Conservation (phyloP, 2,797 vertebrate species). For the Sandelia bainsii region DNA sequence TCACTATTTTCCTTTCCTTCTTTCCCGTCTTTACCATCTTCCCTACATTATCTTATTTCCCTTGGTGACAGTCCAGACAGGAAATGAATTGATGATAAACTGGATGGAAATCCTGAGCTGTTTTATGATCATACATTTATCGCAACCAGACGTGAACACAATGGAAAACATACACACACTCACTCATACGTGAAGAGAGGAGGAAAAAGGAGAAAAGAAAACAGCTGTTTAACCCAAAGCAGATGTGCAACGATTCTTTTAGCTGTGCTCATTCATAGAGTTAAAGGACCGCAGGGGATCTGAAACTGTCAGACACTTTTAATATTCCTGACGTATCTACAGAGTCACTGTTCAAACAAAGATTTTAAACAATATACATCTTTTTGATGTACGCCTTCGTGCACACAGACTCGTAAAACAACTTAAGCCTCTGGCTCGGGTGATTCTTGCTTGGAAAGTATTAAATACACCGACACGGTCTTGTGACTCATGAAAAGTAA, state of each 20-base stretch:
- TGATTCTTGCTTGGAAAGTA: not conserved
- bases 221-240: conserved; percentile 31
- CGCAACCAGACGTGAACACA: conserved; percentile 36
- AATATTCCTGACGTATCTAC: not conserved
- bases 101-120: conserved; percentile 49
- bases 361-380: not conserved
- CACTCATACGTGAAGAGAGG: not conserved
- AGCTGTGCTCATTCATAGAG: conserved; percentile 14
- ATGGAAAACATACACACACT: not conserved
- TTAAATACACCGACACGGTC: not conserved
- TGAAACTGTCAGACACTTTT: conserved; percentile 1
- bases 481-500: not conserved
- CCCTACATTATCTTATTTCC: not conserved
- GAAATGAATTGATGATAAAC: conserved; percentile 62
- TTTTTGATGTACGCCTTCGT: not conserved
- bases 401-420: not conserved
- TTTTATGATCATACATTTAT: conserved; percentile 53
- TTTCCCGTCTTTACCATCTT: not conserved
- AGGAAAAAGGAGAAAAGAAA: conserved; percentile 13
- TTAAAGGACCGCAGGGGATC: conserved; percentile 12
- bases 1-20: not conserved
- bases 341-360: not conserved
- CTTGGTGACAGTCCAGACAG: conserved; percentile 50
- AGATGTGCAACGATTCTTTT: conserved; percentile 46
- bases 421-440: not conserved